Percentiles rank a stretch among this genome's conserved stretches.
Conservation (phyloP, 1,140 invertebrate genomes). For the Triops longicaudatus region DNA sequence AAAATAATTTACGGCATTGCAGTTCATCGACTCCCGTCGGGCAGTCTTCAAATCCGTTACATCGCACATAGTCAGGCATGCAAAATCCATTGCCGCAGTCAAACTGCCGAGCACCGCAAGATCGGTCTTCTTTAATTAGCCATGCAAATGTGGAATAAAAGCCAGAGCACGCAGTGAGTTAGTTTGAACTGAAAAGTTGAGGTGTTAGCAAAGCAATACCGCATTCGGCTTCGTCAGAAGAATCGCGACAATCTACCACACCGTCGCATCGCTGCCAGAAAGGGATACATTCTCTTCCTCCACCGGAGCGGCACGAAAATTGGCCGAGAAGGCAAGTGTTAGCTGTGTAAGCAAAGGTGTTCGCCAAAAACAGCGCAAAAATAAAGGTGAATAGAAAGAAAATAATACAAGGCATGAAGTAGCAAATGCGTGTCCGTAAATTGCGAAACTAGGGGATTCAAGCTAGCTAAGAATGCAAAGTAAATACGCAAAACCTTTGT, state of each 20-base stretch:
- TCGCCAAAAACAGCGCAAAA: background rate
- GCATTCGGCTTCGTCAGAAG: conserved; percentile 53
- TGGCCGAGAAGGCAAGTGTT: background rate
- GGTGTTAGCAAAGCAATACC: conserved; percentile 14
- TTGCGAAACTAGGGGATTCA: no score
- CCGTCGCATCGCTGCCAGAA: conserved; percentile 34
- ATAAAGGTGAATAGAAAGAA: background rate
- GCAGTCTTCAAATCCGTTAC: conserved; percentile 42
- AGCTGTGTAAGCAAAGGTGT: background rate
- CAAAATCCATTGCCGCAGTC: conserved; percentile 39
- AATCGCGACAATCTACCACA: conserved; percentile 48
- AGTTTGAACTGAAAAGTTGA: no score
- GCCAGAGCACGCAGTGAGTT: no score
- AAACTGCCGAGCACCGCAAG: conserved; percentile 36
- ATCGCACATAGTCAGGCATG: conserved; percentile 38
- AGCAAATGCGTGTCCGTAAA: no score
- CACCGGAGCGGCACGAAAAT: background rate
- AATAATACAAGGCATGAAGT: background rate
- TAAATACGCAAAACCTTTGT: no score
- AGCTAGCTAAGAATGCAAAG: no score
- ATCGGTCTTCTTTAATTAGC: conserved; percentile 3
- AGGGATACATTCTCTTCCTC: conserved; percentile 23
- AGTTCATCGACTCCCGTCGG: conserved; percentile 43
- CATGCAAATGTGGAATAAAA: no score
- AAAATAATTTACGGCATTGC: conserved; percentile 33